Evolutionary conservation across 1,140 invertebrate species (phyloP), one percentile per base, ranked within the genome.

Genomic region (Drosophila asahinai): DNA sequence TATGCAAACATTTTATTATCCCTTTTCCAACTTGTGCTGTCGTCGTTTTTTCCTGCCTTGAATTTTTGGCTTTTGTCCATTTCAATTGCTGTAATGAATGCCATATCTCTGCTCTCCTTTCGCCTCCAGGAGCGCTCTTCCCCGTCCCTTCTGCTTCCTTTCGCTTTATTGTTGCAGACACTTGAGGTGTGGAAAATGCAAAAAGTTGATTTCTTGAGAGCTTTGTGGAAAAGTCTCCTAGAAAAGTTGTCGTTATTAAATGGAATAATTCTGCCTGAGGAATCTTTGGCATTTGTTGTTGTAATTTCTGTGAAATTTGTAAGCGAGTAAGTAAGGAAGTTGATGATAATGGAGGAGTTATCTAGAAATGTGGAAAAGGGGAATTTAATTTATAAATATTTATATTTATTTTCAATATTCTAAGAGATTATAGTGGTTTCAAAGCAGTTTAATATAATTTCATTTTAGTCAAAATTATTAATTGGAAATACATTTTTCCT

Each of bases 1-100:
- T 86, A 81, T 77, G 78, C 68, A 84, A 80, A 83, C 76, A 91
- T 90, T 86, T 78, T 77, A 91, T 83, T 83, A 79, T 81, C 64
- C 78, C 59, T 73, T 86, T 68, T 77, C 30, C 78, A 64, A 68
- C 67, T 61, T 60, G 38, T 19, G 17, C 48, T 68, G 72, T 33
- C 66, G 65, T 63, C 60, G 47, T 72, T 66, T 68, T 73, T 61
- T 36, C 55, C 57, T 80, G 77, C 68, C 77, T 79, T 74, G 45
- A 73, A 80, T 80, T 68, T 80, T 80, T 61, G 77, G 72, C 49
- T 76, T 81, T 74, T 86, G 82, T 84, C 83, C 73, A 80, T 77
- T 84, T 84, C 73, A 84, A 83, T 83, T 83, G 51, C 70, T 80
- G 61, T 80, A 80, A 80, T 83, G 58, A 83, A 83, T 83, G 81